These are phyloP conservation scores for Oncorhynchus clarkii DNA, from an alignment of 2,113 vertebrate species.

Conservation along the genomic window DNA sequence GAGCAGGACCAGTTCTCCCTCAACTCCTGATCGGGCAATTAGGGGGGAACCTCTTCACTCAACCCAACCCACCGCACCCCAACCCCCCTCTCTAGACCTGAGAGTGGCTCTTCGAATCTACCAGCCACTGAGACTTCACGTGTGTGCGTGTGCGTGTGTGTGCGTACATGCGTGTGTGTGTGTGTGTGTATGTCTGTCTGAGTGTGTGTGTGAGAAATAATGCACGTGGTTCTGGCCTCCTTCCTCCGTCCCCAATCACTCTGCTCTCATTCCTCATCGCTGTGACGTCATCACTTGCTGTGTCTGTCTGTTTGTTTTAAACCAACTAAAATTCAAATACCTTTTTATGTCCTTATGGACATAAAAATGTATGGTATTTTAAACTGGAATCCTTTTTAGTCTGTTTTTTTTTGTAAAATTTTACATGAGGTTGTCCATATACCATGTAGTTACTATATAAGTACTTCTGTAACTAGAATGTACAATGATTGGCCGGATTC, in stretches of 20 bases:
- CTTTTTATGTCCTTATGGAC: not conserved
- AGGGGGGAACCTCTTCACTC: not conserved
- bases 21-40: slow-evolving; percentile 69
- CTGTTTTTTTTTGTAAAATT: not conserved
- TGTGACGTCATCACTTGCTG: not conserved
- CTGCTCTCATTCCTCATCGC: not conserved
- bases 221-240: slow-evolving; percentile 34
- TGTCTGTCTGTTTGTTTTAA: not conserved
- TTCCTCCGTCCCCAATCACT: slow-evolving; percentile 48
- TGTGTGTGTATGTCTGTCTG: not conserved
- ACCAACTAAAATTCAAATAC: not conserved
- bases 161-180: slow-evolving; percentile 8
- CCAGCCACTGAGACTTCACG: slow-evolving; percentile 60
- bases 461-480: too few species aligned
- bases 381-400: slow-evolving; percentile 57
- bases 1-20: slow-evolving; percentile 98
- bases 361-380: slow-evolving; percentile 20
- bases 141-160: slow-evolving; percentile 47
- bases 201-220: slow-evolving; percentile 3
- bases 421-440: too few species aligned
- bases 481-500: too few species aligned
- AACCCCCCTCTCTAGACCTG: slow-evolving; percentile 41
- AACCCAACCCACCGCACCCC: not conserved
- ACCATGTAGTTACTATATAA: too few species aligned
- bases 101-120: slow-evolving; percentile 43